Percentiles rank a stretch among this genome's conserved stretches.
Evolutionary conservation across 2,113 vertebrate species (phyloP).

Genomic region (Onychostruthus taczanowskii): DNA sequence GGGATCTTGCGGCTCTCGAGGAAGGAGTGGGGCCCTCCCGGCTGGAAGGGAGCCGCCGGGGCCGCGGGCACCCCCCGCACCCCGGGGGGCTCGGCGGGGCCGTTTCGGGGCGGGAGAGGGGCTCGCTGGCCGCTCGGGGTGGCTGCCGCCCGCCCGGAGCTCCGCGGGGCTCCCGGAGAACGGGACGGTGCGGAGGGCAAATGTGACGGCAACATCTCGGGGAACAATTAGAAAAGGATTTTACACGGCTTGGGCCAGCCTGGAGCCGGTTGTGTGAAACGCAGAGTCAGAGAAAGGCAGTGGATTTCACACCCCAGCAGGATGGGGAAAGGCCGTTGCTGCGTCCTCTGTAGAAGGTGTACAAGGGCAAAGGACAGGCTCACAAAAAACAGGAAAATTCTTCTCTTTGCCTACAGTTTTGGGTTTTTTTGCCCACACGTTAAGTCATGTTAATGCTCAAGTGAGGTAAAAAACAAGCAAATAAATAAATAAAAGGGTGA

Average conservation of each 20-base stretch:
- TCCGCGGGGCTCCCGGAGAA: neutral
- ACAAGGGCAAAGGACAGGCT: too few relatives aligned
- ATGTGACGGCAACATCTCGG: accelerated
- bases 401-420: neutral
- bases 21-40: neutral
- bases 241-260: neutral
- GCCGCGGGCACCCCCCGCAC: neutral
- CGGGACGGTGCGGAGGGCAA: neutral
- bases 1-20: neutral
- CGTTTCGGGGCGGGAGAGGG: accelerated
- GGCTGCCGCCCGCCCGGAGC: neutral
- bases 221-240: neutral
- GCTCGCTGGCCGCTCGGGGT: accelerated
- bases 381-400: neutral
- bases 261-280: neutral
- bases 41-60: neutral
- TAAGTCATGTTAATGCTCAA: neutral
- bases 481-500: neutral
- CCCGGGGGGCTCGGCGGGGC: accelerated
- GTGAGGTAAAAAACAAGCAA: neutral
- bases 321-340: neutral
- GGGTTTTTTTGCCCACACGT: neutral
- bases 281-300: neutral
- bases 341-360: neutral
- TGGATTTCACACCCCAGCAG: neutral